Evolutionary conservation across 2,888 invertebrate genomes (phyloP).

Genomic region (Pollenia griseotomentosa): DNA sequence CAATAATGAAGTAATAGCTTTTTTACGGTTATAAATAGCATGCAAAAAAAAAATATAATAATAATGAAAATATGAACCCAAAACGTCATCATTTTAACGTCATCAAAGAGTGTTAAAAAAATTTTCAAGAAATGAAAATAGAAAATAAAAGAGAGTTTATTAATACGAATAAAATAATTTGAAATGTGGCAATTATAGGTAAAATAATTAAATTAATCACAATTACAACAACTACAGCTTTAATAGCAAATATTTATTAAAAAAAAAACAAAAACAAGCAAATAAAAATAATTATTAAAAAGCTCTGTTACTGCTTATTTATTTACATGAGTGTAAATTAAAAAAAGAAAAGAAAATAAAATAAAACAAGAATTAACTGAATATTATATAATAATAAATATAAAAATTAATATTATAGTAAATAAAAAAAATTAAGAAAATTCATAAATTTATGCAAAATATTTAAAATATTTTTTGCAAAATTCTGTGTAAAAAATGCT

Average conservation of each 20-base stretch:
- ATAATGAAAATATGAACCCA: neutral
- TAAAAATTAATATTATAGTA: neutral
- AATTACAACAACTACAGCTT: neutral
- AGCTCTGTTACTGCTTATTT: constrained; percentile 40
- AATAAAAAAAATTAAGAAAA: constrained; percentile 21
- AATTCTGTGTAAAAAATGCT: too few species aligned
- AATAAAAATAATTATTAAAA: constrained; percentile 47
- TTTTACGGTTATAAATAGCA: neutral
- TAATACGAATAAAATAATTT: neutral
- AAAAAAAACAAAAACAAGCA: constrained; percentile 3
- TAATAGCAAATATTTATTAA: constrained; percentile 8
- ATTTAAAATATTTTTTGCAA: too few species aligned
- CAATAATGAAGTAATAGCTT: constrained; percentile 33
- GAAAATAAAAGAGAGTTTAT: neutral
- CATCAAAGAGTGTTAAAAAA: neutral
- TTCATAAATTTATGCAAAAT: neutral
- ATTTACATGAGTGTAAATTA: neutral
- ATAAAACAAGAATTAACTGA: constrained; percentile 11
- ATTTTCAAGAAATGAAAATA: neutral
- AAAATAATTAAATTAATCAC: constrained; percentile 50
- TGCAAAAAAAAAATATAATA: neutral
- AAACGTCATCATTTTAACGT: neutral
- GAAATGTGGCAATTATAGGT: constrained; percentile 49
- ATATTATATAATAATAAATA: constrained; percentile 21
- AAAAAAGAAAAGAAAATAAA: constrained; percentile 13